Evolutionary conservation across 2,797 vertebrate species (phyloP).

Genomic region (Lepilemur ruficaudatus): DNA sequence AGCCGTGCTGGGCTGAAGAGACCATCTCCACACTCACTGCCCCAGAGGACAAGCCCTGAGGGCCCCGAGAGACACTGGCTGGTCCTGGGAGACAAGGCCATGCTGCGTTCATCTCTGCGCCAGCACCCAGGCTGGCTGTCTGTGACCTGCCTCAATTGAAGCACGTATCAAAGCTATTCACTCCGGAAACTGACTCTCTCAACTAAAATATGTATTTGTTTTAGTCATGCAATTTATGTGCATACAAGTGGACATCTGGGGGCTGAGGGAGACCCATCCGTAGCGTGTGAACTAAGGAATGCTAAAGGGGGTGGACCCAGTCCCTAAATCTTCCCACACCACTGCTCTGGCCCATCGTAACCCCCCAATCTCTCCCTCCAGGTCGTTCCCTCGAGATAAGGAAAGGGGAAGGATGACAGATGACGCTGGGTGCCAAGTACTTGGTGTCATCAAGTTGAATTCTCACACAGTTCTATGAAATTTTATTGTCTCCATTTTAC

Average conservation of each 20-base stretch:
- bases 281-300: neutral
- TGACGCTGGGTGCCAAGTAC: neutral
- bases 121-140: neutral
- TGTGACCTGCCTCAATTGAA: neutral
- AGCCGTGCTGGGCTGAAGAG: constrained; percentile 21
- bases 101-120: no score
- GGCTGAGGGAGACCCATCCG: neutral
- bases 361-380: neutral
- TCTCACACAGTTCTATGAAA: neutral
- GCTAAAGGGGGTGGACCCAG: neutral
- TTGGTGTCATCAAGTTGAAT: neutral
- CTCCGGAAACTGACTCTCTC: neutral
- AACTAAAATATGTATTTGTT: neutral
- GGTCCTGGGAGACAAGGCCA: neutral
- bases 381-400: neutral
- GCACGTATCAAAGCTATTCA: neutral
- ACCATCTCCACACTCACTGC: neutral
- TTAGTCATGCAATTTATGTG: neutral
- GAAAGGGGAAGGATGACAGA: neutral
- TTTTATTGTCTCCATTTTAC: neutral
- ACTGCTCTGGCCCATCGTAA: neutral
- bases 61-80: neutral
- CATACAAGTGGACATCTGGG: neutral
- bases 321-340: neutral
- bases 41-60: fast-evolving